Conservation (phyloP, 1,140 invertebrate species). For the Drosophila nasuta region DNA sequence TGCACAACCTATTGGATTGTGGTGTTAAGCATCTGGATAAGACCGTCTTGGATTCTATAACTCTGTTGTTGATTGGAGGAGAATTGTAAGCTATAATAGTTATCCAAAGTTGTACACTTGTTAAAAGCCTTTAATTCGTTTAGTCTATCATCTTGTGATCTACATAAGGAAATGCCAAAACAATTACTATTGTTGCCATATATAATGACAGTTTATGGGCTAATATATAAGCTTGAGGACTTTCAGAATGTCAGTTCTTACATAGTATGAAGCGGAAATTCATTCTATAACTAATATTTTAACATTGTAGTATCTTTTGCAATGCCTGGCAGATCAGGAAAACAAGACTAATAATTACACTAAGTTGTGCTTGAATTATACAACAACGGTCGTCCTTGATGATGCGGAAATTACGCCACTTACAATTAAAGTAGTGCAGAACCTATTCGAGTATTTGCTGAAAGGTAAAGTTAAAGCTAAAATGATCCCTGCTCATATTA, state of each 20-base stretch:
- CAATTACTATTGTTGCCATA: constrained; percentile 36
- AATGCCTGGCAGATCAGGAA: background rate
- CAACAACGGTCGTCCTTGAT: constrained; percentile 36
- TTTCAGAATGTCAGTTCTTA: constrained; percentile 50
- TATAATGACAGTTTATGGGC: constrained; percentile 32
- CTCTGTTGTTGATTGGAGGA: constrained; percentile 31
- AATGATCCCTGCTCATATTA: background rate
- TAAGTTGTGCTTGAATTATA: constrained; percentile 47
- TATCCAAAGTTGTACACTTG: background rate
- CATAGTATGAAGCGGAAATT: background rate
- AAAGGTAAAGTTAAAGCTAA: constrained; percentile 30
- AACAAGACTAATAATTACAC: constrained; percentile 9
- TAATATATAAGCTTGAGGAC: constrained; percentile 41
- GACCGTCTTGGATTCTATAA: constrained; percentile 23
- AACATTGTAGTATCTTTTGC: constrained; percentile 27
- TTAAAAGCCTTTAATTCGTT: background rate
- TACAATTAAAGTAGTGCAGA: constrained; percentile 35
- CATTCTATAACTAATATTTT: background rate
- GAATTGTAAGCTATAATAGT: constrained; percentile 33
- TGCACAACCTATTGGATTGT: constrained; percentile 44
- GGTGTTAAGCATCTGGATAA: constrained; percentile 22
- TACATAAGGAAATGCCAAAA: constrained; percentile 5
- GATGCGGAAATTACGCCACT: constrained; percentile 1
- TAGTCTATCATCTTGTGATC: constrained; percentile 21
- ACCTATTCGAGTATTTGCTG: constrained; percentile 57